Percentiles rank a stretch among this genome's conserved stretches.
Conservation (phyloP, 1,140 invertebrate species). For the Magallana ariakensis region DNA sequence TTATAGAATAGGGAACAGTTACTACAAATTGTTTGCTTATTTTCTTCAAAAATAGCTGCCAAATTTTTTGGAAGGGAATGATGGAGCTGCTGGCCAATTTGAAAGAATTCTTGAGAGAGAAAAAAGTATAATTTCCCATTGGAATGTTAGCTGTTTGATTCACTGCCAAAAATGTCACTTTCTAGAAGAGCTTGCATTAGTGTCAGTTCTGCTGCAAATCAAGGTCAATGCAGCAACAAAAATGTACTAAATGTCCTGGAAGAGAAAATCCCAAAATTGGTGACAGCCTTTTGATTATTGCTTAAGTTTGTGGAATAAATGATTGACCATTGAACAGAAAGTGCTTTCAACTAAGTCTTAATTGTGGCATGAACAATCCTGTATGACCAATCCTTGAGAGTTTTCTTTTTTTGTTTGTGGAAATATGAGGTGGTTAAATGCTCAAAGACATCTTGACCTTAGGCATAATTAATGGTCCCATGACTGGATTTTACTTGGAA, state of each 20-base stretch:
- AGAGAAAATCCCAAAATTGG: neutral
- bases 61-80: slow-evolving; percentile 10
- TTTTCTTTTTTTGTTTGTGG: neutral
- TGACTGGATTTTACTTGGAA: neutral
- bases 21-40: neutral
- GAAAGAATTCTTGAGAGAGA: slow-evolving; percentile 36
- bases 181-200: slow-evolving; percentile 28
- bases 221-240: slow-evolving; percentile 23
- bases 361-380: neutral
- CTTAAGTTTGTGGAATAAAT: neutral
- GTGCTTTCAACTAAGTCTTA: neutral
- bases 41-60: slow-evolving; percentile 33
- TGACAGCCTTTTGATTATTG: neutral
- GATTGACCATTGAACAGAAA: neutral
- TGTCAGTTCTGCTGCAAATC: slow-evolving; percentile 29
- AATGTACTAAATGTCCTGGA: neutral
- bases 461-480: neutral
- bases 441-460: slow-evolving; percentile 16
- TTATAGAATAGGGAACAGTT: neutral
- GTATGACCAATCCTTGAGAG: neutral
- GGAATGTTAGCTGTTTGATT: slow-evolving; percentile 28
- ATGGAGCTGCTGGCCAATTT: slow-evolving; percentile 19
- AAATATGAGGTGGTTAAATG: neutral
- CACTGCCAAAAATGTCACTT: slow-evolving; percentile 36
- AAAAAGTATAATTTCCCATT: slow-evolving; percentile 39